Percentiles rank a stretch among this genome's conserved stretches.
Conservation (phyloP, 1,140 invertebrate species). For the Myzus persicae region DNA sequence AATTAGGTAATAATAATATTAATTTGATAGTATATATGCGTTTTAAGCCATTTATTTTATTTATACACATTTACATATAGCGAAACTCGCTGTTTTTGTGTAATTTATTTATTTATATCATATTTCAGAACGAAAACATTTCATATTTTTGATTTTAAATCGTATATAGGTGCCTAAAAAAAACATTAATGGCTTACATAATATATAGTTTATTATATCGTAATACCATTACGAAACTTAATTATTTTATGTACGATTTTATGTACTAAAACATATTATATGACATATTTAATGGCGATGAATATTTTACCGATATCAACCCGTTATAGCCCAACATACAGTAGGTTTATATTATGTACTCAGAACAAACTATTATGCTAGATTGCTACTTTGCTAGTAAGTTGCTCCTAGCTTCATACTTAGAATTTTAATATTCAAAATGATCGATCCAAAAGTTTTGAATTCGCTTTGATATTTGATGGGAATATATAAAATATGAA, state of each 20-base stretch:
- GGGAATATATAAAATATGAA: neutral
- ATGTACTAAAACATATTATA: neutral
- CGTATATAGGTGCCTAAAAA: neutral
- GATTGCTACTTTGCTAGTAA: neutral
- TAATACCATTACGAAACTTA: neutral
- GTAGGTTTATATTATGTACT: neutral
- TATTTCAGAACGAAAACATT: neutral
- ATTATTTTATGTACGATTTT: neutral
- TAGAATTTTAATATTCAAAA: constrained; percentile 6
- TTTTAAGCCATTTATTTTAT: neutral
- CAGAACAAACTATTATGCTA: neutral
- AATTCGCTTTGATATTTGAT: neutral
- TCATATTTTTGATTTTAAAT: neutral
- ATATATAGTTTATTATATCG: neutral
- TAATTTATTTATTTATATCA: constrained; percentile 13
- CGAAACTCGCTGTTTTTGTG: neutral
- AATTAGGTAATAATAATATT: neutral
- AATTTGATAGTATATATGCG: neutral
- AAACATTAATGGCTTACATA: neutral
- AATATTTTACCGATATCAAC: neutral
- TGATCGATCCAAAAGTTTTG: neutral
- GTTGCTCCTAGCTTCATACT: neutral
- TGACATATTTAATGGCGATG: neutral
- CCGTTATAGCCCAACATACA: neutral
- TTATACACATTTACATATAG: neutral